Conservation (phyloP, 2,113 vertebrate species). For the Sarotherodon lohbergeri region DNA sequence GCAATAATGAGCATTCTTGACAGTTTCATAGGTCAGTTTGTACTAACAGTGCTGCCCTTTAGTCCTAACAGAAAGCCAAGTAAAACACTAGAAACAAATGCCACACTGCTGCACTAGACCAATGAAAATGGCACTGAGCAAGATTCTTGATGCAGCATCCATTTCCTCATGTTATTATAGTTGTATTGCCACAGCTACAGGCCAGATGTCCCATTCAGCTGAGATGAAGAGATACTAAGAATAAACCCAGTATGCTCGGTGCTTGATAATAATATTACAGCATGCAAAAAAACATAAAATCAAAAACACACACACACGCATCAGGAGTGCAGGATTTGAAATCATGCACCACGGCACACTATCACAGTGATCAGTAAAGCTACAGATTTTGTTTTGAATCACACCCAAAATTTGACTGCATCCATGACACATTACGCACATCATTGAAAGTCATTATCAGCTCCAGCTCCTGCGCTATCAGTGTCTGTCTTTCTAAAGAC, state of each 20-base stretch:
- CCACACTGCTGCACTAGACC: background rate
- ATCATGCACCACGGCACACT: background rate
- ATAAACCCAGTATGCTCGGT: slow-evolving; percentile 20
- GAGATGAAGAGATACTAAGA: slow-evolving; percentile 43
- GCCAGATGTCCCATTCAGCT: slow-evolving; percentile 57
- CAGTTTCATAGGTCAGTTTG: slow-evolving; percentile 7
- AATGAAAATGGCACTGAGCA: background rate
- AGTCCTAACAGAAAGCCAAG: background rate
- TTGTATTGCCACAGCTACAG: slow-evolving; percentile 8
- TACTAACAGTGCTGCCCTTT: slow-evolving; percentile 6
- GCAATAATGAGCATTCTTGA: background rate
- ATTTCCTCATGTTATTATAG: slow-evolving; percentile 26
- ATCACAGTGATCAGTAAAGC: background rate
- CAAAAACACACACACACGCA: background rate
- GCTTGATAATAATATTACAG: background rate
- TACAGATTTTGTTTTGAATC: background rate
- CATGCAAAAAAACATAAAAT: background rate
- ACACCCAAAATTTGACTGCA: background rate
- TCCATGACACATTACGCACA: background rate
- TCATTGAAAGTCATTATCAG: background rate
- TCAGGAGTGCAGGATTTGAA: background rate
- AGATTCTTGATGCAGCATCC: slow-evolving; percentile 11
- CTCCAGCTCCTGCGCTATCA: background rate
- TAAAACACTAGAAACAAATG: slow-evolving; percentile 9
- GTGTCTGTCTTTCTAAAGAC: background rate